phyloP scores from a whole-genome alignment of 1,140 invertebrate species.

The Drosophila baimaii region DNA sequence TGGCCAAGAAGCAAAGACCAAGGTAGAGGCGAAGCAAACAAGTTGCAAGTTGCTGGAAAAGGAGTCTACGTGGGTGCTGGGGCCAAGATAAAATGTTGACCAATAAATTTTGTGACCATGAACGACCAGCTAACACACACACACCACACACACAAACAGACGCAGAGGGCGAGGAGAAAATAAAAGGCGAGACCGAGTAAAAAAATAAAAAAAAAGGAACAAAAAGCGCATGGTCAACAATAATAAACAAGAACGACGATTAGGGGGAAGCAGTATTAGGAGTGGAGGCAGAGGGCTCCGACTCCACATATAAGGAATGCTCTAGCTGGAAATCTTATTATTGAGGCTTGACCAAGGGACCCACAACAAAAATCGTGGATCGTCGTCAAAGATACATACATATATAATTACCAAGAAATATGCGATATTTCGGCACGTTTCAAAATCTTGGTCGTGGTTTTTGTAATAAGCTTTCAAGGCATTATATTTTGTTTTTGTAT shows the following conservation, averaged over 20 bases:
- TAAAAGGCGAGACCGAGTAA: constrained; percentile 21
- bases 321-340: constrained; percentile 20
- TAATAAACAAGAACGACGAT: constrained; percentile 59
- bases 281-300: constrained; percentile 7
- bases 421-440: constrained; percentile 2
- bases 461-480: background rate
- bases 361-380: constrained; percentile 1
- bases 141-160: background rate
- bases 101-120: constrained; percentile 79
- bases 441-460: background rate
- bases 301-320: constrained; percentile 50
- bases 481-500: background rate
- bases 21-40: constrained; percentile 45
- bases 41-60: constrained; percentile 55
- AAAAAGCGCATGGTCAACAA: constrained; percentile 49
- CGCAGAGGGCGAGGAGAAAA: constrained; percentile 37
- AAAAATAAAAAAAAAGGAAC: constrained; percentile 38
- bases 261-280: constrained; percentile 3
- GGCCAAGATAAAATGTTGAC: constrained; percentile 74
- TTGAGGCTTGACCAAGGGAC: constrained; percentile 3
- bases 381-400: background rate
- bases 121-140: constrained; percentile 47
- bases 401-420: background rate
- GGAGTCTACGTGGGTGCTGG: constrained; percentile 37
- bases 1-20: constrained; percentile 14